A percentile compares a stretch with the other conserved stretches of the same genome.
phyloP scores from a whole-genome alignment of 2,888 invertebrate species.

The Colostygia pectinataria region DNA sequence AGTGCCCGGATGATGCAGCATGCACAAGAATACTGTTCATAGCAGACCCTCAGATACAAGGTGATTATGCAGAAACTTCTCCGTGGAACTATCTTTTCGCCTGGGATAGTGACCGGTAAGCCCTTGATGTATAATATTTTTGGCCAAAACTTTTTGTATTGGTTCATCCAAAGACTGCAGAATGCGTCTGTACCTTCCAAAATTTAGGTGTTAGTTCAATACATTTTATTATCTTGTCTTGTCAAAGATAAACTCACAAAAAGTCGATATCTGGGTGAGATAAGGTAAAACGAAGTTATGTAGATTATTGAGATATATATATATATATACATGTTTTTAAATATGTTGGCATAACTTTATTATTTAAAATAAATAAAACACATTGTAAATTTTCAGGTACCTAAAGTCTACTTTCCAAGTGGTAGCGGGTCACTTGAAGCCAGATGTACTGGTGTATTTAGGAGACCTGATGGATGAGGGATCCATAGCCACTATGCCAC shows the following conservation, averaged over 20 bases:
- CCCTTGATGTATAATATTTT: background rate
- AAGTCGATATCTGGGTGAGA: background rate
- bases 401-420: conserved; percentile 89
- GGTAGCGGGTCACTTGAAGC: conserved; percentile 87
- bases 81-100: conserved; percentile 87
- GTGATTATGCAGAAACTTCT: conserved; percentile 88
- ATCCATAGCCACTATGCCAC: conserved; percentile 86
- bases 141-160: too few species aligned
- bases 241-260: background rate
- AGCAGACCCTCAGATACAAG: conserved; percentile 97
- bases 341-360: too few species aligned
- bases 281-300: too few species aligned
- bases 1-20: conserved; percentile 65
- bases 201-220: too few species aligned
- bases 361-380: background rate
- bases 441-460: conserved; percentile 93
- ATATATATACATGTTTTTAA: too few species aligned
- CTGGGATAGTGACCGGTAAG: conserved; percentile 95
- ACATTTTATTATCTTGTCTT: too few species aligned
- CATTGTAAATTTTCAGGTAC: conserved; percentile 83
- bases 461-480: conserved; percentile 99
- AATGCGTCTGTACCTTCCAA: too few species aligned
- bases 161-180: too few species aligned
- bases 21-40: conserved; percentile 88
- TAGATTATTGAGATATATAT: too few species aligned